Conservation (phyloP, 2,113 vertebrate genomes). For the Strix uralensis region DNA sequence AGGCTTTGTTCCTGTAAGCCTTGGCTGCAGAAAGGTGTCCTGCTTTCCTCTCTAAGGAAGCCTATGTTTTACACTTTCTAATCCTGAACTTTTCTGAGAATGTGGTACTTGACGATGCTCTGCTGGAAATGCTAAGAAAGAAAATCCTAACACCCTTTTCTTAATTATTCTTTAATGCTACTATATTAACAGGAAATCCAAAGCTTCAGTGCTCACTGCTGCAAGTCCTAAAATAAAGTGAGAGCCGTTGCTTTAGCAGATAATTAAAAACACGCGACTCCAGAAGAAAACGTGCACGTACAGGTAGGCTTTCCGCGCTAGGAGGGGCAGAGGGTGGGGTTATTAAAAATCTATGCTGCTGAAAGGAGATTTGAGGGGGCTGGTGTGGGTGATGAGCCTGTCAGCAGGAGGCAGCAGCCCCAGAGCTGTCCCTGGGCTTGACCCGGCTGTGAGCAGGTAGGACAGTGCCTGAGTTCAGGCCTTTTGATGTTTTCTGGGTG, state of each 20-base stretch:
- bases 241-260: neutral
- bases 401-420: neutral
- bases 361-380: neutral
- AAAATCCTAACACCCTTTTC: neutral
- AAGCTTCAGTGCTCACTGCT: neutral
- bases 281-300: accelerated
- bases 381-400: accelerated
- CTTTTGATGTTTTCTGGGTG: neutral
- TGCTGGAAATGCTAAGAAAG: accelerated
- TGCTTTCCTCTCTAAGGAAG: neutral
- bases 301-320: neutral
- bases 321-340: too few relatives aligned
- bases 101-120: accelerated
- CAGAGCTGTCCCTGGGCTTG: neutral
- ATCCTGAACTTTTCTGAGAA: neutral
- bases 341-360: neutral
- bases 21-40: neutral
- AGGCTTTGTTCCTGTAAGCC: neutral
- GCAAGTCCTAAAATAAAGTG: neutral
- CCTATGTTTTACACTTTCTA: neutral
- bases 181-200: neutral
- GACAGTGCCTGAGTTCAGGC: neutral
- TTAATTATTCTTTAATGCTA: neutral
- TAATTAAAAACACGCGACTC: accelerated
- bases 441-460: accelerated